These are phyloP conservation scores for Oxyruncus cristatus DNA, from an alignment of 2,113 vertebrate species.

Conservation along the genomic window DNA sequence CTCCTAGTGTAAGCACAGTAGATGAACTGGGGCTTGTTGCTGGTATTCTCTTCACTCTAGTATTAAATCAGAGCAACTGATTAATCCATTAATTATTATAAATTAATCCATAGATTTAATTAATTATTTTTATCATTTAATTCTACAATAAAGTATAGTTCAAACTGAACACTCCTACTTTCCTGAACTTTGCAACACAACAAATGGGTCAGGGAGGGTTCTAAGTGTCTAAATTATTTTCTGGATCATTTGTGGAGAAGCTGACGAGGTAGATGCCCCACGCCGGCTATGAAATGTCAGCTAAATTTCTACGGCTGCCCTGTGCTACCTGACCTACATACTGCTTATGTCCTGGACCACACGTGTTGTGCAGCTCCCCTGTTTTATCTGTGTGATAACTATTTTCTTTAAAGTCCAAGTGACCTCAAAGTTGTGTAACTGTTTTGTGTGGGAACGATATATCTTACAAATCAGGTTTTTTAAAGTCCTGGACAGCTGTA, in stretches of 20 bases:
- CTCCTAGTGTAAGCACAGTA: background rate
- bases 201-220: background rate
- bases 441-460: fast-evolving
- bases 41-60: background rate
- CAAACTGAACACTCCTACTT: background rate
- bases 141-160: background rate
- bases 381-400: background rate
- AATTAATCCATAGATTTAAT: background rate
- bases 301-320: background rate
- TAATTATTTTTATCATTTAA: background rate
- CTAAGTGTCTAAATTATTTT: background rate
- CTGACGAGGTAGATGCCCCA: background rate
- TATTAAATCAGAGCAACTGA: background rate
- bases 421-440: background rate
- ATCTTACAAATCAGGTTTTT: background rate
- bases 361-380: background rate
- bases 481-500: background rate
- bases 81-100: too few species aligned
- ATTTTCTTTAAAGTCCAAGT: background rate
- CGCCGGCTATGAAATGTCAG: background rate
- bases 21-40: background rate
- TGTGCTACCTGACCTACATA: background rate
- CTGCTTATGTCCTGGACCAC: background rate
- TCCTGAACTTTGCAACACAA: background rate
- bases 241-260: background rate